A percentile compares a stretch with the other conserved stretches of the same genome.
Evolutionary conservation across 2,888 invertebrate genomes (phyloP).

Genomic region (Drosophila lacicola): DNA sequence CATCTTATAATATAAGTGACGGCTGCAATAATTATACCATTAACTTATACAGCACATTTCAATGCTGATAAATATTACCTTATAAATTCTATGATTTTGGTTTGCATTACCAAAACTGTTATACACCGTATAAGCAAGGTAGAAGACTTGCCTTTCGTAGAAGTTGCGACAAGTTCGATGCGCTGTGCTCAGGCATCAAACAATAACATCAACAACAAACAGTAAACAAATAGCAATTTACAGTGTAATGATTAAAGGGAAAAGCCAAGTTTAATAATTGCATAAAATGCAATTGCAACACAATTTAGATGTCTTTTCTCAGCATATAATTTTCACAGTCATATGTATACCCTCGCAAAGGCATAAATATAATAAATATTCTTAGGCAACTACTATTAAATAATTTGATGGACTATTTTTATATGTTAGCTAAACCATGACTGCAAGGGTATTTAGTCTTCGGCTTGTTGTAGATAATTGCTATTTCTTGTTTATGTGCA

Average conservation of each 20-base stretch:
- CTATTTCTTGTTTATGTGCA: conserved; percentile 25
- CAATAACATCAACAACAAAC: conserved; percentile 5
- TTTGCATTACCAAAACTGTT: conserved; percentile 34
- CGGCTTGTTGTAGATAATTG: conserved; percentile 5
- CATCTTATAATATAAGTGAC: neutral
- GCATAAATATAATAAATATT: too few species aligned
- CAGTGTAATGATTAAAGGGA: conserved; percentile 12
- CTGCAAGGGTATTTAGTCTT: neutral
- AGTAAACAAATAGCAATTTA: conserved; percentile 12
- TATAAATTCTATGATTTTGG: conserved; percentile 26
- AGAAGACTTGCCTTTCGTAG: conserved; percentile 21
- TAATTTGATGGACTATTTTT: too few species aligned
- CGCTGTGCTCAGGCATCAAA: neutral
- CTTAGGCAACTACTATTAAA: too few species aligned
- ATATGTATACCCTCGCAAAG: neutral
- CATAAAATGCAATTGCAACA: neutral
- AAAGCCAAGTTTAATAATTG: conserved; percentile 22
- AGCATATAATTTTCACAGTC: conserved; percentile 12
- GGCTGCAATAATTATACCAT: neutral
- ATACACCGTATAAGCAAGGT: conserved; percentile 21
- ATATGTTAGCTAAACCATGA: too few species aligned
- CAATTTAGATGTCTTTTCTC: conserved; percentile 6
- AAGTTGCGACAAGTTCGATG: conserved; percentile 43
- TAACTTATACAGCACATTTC: neutral
- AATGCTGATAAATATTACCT: neutral